Conservation (phyloP, 2,113 vertebrate genomes). For the Dryoscopus gambensis region DNA sequence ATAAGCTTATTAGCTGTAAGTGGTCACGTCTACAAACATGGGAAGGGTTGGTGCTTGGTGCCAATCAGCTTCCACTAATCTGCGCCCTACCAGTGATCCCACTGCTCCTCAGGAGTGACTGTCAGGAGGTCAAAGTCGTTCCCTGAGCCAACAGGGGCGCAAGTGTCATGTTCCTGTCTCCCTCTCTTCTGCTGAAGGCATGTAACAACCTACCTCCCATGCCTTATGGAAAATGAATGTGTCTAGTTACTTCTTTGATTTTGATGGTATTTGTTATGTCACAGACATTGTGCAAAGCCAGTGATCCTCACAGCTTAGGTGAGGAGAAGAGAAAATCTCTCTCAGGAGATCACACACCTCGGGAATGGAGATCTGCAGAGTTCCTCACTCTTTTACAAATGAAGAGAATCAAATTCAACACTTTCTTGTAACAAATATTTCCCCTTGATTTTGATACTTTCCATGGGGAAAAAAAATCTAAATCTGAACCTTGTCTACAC, state of each 20-base stretch:
- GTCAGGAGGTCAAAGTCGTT: background rate
- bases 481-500: background rate
- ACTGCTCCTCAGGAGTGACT: background rate
- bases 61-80: constrained; percentile 44
- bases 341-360: background rate
- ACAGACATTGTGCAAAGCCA: background rate
- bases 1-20: constrained; percentile 53
- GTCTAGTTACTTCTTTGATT: background rate
- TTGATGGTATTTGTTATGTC: background rate
- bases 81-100: background rate
- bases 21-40: constrained; percentile 43
- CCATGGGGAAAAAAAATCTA: background rate
- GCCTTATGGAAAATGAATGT: rapidly evolving
- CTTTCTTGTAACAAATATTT: background rate
- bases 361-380: rapidly evolving
- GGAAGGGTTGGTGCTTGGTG: constrained; percentile 2
- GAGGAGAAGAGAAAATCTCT: background rate
- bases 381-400: background rate
- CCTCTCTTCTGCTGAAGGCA: background rate
- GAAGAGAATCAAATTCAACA: background rate
- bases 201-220: background rate
- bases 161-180: background rate
- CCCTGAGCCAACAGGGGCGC: background rate
- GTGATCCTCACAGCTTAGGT: background rate
- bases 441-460: background rate